A percentile compares a stretch with the other conserved stretches of the same genome.
phyloP scores from a whole-genome alignment of 2,797 vertebrate genomes.

The Ataeniobius toweri region DNA sequence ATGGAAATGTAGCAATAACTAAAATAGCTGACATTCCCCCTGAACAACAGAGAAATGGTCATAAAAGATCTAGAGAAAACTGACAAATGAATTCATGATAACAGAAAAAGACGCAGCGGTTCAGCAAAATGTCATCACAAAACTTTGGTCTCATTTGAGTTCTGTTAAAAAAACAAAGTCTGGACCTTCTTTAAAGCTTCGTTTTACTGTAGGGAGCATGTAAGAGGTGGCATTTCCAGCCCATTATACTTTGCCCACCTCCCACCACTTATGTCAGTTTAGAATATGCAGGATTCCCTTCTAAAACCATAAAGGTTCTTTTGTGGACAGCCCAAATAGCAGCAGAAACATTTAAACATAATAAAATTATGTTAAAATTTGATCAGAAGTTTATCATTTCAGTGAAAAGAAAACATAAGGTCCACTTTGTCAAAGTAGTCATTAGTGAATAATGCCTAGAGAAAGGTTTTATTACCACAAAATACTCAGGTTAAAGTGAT shows the following conservation, averaged over 20 bases:
- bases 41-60: not conserved
- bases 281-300: not conserved
- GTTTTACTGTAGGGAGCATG: not conserved
- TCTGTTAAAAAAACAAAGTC: not conserved
- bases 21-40: not conserved
- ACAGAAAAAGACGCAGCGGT: not conserved
- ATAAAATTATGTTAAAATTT: not conserved
- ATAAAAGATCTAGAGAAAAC: not conserved
- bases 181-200: not conserved
- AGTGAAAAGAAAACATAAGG: constrained; percentile 5
- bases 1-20: constrained; percentile 17
- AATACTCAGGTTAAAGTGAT: not conserved
- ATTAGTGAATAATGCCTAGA: not conserved
- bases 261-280: not conserved
- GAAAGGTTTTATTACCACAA: not conserved
- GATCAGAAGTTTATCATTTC: not conserved
- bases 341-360: not conserved
- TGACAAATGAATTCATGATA: not conserved
- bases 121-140: constrained; percentile 29
- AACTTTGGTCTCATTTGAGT: constrained; percentile 58
- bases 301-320: not conserved
- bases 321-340: constrained; percentile 5
- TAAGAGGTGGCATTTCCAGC: not conserved
- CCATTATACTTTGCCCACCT: constrained; percentile 13
- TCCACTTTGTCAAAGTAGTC: constrained; percentile 1